Evolutionary conservation across 2,113 vertebrate genomes (phyloP).

Genomic region (Ammospiza nelsoni): DNA sequence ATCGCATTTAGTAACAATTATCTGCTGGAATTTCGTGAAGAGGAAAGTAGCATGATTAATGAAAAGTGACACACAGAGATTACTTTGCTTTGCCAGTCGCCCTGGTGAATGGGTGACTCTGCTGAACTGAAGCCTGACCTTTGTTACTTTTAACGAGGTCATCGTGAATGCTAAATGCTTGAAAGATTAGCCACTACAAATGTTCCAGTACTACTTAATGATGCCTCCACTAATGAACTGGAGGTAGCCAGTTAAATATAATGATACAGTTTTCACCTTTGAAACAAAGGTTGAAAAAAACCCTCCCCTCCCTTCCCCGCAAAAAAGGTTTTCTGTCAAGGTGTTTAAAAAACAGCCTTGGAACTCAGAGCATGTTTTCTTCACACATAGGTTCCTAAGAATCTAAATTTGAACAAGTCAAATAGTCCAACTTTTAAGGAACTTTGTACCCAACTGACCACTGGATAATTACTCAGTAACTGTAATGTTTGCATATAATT

Average conservation of each 20-base stretch:
- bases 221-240: constrained; percentile 60
- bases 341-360: not conserved
- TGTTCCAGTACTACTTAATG: constrained; percentile 43
- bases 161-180: constrained; percentile 66
- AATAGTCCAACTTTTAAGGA: not conserved
- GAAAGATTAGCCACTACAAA: constrained; percentile 68
- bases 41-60: constrained; percentile 85
- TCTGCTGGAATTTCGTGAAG: constrained; percentile 75
- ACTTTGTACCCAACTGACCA: not conserved
- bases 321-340: not conserved
- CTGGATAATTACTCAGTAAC: not conserved
- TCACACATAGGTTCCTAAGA: not conserved
- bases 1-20: constrained; percentile 84
- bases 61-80: constrained; percentile 81
- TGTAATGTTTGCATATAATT: not conserved
- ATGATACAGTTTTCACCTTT: constrained; percentile 56
- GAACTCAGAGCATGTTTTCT: not conserved
- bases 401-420: not conserved
- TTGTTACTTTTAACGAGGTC: constrained; percentile 80
- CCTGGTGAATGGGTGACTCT: constrained; percentile 62
- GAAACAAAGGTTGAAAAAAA: constrained; percentile 40
- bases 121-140: constrained; percentile 76
- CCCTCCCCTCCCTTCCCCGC: not conserved
- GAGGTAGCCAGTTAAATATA: constrained; percentile 70
- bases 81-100: constrained; percentile 73